Base-by-base conservation (phyloP, 1,140 invertebrate species). In the Tribolium madens region DNA sequence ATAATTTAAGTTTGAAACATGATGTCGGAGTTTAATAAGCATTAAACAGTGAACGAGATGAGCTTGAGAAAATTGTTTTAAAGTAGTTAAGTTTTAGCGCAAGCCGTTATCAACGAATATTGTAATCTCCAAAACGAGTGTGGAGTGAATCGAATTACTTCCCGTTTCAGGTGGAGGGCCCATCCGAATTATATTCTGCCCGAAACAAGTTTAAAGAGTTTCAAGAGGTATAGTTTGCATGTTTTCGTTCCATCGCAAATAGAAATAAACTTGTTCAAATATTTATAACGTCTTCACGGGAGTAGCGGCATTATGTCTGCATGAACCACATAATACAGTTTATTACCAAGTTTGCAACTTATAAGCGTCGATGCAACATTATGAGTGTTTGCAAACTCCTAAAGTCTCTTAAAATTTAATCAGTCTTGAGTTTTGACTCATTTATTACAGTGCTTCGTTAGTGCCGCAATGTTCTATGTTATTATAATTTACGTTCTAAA, bases 1-100 rank as follows among this genome's bases (percentile, higher is more conserved):
- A 52, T 72, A 76, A 76, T 76, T 76, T 76, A 76, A 76, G 75
- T 76, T 76, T 76, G 75, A 76, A 76, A 57, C 75, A 76, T 76
- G 69, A 18, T 52, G 64, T 47, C 57, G 57, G 57, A 76, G 69
- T 76, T 76, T 76, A 76, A 76, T 76, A 64, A 76, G 75, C 69
- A 68, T 76, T 76, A 71, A 76, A 71, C 64, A 76, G 50, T 48
- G 69, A 72, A 76, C 46, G 75, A 48, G 70, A 72, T 53, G 70
- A 72, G 70, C 70, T 72, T 15, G 47, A 47, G 46, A 72, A 72
- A 72, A 72, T 72, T 72, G 42, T 72, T 72, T 72, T 72, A 72
- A 72, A 72, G 70, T 53, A 53, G 26, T 72, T 72, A 72, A 72
- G 70, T 72, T 71, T 71, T 72, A 52, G 70, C 36, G 50, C 46